Evolutionary conservation across 2,888 invertebrate genomes (phyloP).

Genomic region (Nomada ferruginata): DNA sequence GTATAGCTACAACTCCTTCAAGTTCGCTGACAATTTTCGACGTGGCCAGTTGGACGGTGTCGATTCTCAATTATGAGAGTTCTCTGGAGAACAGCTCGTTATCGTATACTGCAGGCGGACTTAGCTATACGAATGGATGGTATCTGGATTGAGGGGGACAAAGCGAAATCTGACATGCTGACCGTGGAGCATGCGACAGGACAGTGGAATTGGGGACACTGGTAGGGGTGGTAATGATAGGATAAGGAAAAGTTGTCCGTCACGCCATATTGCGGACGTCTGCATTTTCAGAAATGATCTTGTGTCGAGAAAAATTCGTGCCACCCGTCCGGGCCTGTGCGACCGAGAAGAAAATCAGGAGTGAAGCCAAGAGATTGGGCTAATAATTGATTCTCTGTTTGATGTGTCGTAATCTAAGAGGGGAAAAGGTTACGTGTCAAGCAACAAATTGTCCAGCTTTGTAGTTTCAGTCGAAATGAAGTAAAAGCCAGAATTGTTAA

Average conservation of each 20-base stretch:
- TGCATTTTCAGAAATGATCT: constrained; percentile 33
- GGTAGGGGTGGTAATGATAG: constrained; percentile 38
- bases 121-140: constrained; percentile 39
- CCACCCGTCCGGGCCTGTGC: not conserved
- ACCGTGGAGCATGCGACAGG: constrained; percentile 36
- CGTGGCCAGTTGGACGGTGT: constrained; percentile 31
- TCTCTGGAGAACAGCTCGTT: constrained; percentile 57
- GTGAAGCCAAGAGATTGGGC: constrained; percentile 6
- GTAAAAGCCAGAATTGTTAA: too few species aligned
- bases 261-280: constrained; percentile 41
- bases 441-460: too few species aligned
- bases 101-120: constrained; percentile 59
- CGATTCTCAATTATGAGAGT: constrained; percentile 57
- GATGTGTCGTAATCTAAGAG: not conserved
- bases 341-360: constrained; percentile 7
- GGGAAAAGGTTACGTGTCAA: too few species aligned
- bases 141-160: constrained; percentile 32
- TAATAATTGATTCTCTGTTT: constrained; percentile 11
- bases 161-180: constrained; percentile 70
- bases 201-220: constrained; percentile 32
- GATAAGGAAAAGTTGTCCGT: constrained; percentile 49
- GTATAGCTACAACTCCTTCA: not conserved
- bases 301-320: constrained; percentile 24
- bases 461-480: too few species aligned
- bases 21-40: not conserved